Evolutionary conservation across 2,888 invertebrate species (phyloP), one percentile per base, ranked within the genome.

Genomic region (Cyrtodaria siliqua): DNA sequence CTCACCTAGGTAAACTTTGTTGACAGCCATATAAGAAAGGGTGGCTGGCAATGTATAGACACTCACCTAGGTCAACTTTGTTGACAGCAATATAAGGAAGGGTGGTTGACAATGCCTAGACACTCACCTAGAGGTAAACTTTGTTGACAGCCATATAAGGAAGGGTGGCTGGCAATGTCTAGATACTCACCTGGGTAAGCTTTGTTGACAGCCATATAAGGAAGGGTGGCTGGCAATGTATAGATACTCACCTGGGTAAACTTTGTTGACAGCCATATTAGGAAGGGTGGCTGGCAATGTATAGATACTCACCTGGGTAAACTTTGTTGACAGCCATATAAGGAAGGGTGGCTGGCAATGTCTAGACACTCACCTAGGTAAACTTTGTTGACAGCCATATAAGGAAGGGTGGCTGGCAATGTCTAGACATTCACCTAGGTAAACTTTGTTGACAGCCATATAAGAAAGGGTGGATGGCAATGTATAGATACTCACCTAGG

Each of bases 391-490:
- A 69, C 86, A 92, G 61, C 89, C 90, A 85, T 91, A 91, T 18
- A 89, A 73, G 1, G 86, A 84, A 0, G 91, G 90, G n/a, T 82
- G 82, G 69, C 89, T 87, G 2, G 92, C 92, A 47, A 87, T 87
- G 55, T 90, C 79, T 14, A 90, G 56, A 29, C 24, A 62, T 66
- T 53, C 55, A 81, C 81, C 64, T 77, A 4, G 92, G 92, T 49
- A 92, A 81, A 64, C 87, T 87, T 27, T 86, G 84, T 79, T 92
- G 92, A 69, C 86, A 92, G 61, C 89, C 90, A 85, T 91, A 91
- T 18, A 89, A 73, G 1, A 86, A 84, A 0, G 91, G 90, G n/a
- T 82, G 82, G 69, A 89, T 87, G 2, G 92, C 92, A 47, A 87
- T 87, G 55, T 90, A 78, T 14, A 90, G 56, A 23, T 84, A 77